Conservation (phyloP, 2,797 vertebrate species). For the Rhodeus uyekii region DNA sequence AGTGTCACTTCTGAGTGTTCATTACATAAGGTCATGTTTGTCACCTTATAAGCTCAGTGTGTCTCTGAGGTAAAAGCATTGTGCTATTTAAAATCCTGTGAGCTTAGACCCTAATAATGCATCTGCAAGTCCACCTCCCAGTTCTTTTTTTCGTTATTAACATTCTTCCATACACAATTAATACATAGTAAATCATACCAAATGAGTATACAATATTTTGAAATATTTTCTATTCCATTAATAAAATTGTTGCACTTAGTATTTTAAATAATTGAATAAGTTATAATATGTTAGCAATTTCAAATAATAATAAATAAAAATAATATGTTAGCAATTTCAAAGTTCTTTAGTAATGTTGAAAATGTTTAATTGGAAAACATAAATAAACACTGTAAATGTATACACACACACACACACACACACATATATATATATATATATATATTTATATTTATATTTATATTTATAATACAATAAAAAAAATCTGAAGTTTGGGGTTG, state of each 20-base stretch:
- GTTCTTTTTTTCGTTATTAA: not conserved
- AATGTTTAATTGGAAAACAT: not conserved
- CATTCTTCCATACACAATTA: not conserved
- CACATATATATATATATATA: too few species aligned
- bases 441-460: too few species aligned
- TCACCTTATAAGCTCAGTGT: not conserved
- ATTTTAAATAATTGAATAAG: not conserved
- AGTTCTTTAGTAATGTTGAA: not conserved
- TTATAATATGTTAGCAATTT: not conserved
- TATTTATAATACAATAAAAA: too few species aligned
- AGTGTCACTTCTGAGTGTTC: constrained; percentile 7
- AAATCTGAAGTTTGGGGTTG: not conserved
- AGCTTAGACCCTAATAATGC: not conserved
- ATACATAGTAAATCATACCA: not conserved
- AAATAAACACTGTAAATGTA: not conserved
- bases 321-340: not conserved
- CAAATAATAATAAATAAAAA: too few species aligned
- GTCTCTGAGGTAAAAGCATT: constrained; percentile 25
- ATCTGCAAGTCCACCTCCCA: not conserved
- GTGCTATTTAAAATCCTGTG: constrained; percentile 35
- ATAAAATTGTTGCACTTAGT: not conserved
- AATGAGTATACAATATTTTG: not conserved
- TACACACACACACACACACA: too few species aligned
- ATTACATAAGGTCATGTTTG: constrained; percentile 37
- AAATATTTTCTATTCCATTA: not conserved